Conservation (phyloP, 2,113 vertebrate species). For the Zosterops hypoxanthus region DNA sequence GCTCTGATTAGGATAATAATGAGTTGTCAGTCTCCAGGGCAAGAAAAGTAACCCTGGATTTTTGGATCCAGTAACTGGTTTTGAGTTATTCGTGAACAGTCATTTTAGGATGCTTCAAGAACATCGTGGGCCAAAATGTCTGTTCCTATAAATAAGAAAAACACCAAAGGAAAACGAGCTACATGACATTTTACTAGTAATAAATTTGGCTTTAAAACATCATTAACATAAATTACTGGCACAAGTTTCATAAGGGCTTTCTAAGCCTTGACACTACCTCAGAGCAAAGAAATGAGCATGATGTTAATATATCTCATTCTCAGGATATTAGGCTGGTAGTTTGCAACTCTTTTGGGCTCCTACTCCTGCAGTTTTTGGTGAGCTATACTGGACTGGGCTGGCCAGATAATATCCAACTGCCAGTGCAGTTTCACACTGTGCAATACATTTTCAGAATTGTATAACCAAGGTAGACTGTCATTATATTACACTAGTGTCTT, state of each 20-base stretch:
- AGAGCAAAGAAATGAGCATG: neutral
- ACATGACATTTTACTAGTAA: neutral
- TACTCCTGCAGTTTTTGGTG: neutral
- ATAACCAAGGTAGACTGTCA: neutral
- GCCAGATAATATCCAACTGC: neutral
- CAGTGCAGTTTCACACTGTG: neutral
- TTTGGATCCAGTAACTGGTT: neutral
- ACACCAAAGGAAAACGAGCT: neutral
- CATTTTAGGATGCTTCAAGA: neutral
- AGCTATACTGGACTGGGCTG: neutral
- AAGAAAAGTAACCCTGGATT: neutral
- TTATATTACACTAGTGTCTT: neutral
- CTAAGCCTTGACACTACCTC: neutral
- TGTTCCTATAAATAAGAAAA: neutral
- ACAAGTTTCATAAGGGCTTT: neutral
- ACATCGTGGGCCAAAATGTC: neutral
- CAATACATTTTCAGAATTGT: neutral
- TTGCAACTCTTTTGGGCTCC: neutral
- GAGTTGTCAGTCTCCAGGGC: neutral
- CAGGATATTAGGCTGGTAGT: neutral
- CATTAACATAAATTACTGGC: neutral
- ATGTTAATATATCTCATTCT: neutral
- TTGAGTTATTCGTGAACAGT: neutral
- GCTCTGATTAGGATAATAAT: neutral
- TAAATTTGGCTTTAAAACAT: neutral